phyloP scores from a whole-genome alignment of 2,888 invertebrate species.

The Drosophila mettleri region DNA sequence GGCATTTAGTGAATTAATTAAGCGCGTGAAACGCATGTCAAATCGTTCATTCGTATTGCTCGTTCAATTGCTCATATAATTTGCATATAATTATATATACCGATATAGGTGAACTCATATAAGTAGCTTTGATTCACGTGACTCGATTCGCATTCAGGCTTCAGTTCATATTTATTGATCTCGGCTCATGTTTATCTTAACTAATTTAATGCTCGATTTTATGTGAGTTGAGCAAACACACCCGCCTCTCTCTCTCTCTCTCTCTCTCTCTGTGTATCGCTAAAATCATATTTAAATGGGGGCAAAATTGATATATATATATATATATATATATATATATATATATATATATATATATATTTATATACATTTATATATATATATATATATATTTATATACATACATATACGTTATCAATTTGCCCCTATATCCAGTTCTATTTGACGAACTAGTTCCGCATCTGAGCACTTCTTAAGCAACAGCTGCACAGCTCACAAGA shows the following conservation, averaged over 20 bases:
- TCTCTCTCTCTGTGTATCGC: too few species aligned
- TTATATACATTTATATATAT: neutral
- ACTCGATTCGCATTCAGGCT: neutral
- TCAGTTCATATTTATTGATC: neutral
- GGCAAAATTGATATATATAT: too few species aligned
- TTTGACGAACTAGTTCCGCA: too few species aligned
- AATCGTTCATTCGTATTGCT: slow-evolving; percentile 3
- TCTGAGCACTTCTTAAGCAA: neutral
- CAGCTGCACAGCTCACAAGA: neutral
- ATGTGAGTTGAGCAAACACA: too few species aligned
- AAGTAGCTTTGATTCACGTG: neutral
- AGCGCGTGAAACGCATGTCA: slow-evolving; percentile 5
- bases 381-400: neutral
- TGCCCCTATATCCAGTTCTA: too few species aligned
- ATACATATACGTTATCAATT: neutral
- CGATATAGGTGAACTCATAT: neutral
- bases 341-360: neutral
- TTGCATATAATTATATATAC: slow-evolving; percentile 2
- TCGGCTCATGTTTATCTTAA: neutral
- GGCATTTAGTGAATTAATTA: too few species aligned
- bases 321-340: neutral
- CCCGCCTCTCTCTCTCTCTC: too few species aligned
- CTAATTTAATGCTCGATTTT: neutral
- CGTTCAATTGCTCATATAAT: neutral
- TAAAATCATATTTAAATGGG: too few species aligned